A percentile compares a stretch with the other conserved stretches of the same genome.
These are phyloP conservation scores for Temnothorax unifasciatus DNA, from an alignment of 2,888 invertebrate species.

Conservation along the genomic window DNA sequence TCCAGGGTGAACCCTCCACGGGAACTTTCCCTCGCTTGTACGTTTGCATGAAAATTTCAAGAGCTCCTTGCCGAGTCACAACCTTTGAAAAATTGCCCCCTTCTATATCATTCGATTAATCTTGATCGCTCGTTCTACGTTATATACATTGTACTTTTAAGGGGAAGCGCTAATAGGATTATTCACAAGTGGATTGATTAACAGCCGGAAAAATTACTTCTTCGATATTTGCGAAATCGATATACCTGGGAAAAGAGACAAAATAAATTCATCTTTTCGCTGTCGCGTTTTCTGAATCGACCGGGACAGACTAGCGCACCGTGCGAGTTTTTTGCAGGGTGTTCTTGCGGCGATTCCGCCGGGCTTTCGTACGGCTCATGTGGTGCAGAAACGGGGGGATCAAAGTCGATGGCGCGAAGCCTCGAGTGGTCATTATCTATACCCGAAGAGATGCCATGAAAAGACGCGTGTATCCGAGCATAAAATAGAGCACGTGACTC, in stretches of 20 bases:
- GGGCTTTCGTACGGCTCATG: conserved; percentile 5
- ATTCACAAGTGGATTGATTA: conserved; percentile 7
- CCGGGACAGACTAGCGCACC: background rate
- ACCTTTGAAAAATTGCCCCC: conserved; percentile 41
- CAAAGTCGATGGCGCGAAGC: conserved; percentile 48
- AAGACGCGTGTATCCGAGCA: conserved; percentile 20
- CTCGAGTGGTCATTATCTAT: conserved; percentile 53
- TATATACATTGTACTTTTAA: background rate
- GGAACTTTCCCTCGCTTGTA: conserved; percentile 57
- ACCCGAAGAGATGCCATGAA: conserved; percentile 25
- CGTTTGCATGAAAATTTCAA: conserved; percentile 55
- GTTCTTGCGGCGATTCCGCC: conserved; percentile 8
- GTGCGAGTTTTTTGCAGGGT: background rate
- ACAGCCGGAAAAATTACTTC: background rate
- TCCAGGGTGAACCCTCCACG: conserved; percentile 59
- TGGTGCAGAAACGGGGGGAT: conserved; percentile 38
- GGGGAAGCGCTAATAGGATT: background rate
- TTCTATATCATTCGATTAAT: conserved; percentile 29
- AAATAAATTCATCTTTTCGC: background rate
- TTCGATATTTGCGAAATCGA: background rate
- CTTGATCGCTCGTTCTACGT: conserved; percentile 21
- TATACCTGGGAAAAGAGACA: background rate
- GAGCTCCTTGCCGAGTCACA: conserved; percentile 12
- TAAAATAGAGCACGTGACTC: conserved; percentile 18
- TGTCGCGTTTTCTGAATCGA: background rate